These are phyloP conservation scores for Drosophila atroscutellata DNA, from an alignment of 2,888 invertebrate species.

Conservation along the genomic window DNA sequence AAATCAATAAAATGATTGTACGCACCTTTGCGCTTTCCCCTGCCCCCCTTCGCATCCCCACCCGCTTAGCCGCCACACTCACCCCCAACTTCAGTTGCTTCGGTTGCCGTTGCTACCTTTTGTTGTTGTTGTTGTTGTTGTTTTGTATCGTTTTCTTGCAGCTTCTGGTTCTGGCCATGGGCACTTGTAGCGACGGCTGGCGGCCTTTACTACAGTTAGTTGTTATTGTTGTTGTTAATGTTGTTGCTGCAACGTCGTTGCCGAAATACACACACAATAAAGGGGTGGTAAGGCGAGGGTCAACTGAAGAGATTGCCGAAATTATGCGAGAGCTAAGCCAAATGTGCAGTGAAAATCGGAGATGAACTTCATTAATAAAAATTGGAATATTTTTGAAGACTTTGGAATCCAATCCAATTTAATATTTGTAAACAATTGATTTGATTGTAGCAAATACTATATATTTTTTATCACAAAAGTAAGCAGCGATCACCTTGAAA, in stretches of 20 bases:
- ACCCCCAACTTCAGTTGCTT: neutral
- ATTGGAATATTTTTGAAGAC: too few relatives aligned
- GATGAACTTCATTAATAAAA: too few relatives aligned
- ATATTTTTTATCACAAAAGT: neutral
- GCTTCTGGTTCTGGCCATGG: constrained; percentile 55
- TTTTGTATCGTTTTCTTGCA: constrained; percentile 54
- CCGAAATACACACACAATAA: constrained; percentile 37
- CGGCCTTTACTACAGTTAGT: constrained; percentile 47
- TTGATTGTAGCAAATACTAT: neutral
- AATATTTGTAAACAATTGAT: neutral
- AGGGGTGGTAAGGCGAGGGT: constrained; percentile 53
- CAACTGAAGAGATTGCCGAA: constrained; percentile 1
- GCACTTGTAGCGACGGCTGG: constrained; percentile 66
- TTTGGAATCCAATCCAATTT: neutral
- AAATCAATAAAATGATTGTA: constrained; percentile 83
- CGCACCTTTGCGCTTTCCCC: constrained; percentile 72
- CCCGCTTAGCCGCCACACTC: neutral
- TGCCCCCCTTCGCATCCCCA: neutral
- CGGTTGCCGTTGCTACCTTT: constrained; percentile 35
- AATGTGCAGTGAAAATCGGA: too few relatives aligned
- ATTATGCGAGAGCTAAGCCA: neutral
- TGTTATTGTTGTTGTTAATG: constrained; percentile 18
- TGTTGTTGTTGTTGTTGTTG: constrained; percentile 8
- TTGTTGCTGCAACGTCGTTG: constrained; percentile 54
- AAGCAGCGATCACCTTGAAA: neutral